Evolutionary conservation across 53 echinoderm and acorn worm species (phyloP).

Genomic region (Patiria pectinifera): DNA sequence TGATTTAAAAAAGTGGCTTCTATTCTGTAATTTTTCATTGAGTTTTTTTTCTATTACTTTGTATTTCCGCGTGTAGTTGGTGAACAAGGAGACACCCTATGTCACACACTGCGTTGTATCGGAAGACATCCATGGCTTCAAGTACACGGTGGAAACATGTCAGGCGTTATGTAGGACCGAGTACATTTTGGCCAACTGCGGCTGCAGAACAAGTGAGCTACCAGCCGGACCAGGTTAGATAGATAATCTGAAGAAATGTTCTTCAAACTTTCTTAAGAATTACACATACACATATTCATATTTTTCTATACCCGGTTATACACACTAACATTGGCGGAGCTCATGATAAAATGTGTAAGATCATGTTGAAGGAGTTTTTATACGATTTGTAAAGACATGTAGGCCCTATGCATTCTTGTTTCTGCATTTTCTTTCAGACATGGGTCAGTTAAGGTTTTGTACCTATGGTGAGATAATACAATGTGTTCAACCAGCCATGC

Average conservation of each 20-base stretch:
- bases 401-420: neutral
- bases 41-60: neutral
- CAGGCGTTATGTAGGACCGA: conserved; percentile 70
- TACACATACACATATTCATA: neutral
- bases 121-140: conserved; percentile 57
- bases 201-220: conserved; percentile 63
- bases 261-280: neutral
- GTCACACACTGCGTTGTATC: conserved; percentile 60
- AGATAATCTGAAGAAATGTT: neutral
- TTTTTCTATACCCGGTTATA: neutral
- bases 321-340: too few species aligned
- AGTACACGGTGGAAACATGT: conserved; percentile 79
- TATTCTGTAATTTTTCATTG: too few species aligned
- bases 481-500: conserved; percentile 67
- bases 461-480: conserved; percentile 56
- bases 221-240: conserved; percentile 53
- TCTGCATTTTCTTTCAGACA: neutral
- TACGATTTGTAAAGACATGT: too few species aligned
- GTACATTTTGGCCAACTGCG: conserved; percentile 53
- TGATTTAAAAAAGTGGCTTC: too few species aligned
- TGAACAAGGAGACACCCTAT: conserved; percentile 75
- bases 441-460: conserved; percentile 7
- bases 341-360: too few species aligned
- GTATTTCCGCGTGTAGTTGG: conserved; percentile 46
- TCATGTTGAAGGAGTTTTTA: neutral